Base-by-base conservation (phyloP, 1,140 invertebrate genomes). In the Drosophila triauraria region DNA sequence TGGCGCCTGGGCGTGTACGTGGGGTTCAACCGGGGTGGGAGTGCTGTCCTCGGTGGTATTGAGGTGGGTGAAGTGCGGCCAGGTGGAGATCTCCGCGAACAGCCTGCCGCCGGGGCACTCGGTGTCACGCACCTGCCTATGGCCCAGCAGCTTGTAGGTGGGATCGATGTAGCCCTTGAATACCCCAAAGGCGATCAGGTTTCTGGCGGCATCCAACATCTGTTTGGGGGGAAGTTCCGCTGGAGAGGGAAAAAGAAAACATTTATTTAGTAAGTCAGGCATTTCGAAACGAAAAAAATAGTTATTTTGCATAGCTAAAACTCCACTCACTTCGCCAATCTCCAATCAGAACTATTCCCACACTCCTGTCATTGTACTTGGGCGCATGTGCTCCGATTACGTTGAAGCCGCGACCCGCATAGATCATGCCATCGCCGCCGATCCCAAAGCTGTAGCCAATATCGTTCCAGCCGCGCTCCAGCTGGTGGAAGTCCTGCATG, bases 371-470 rank as follows among this genome's bases (percentile, higher is more conserved):
- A 92, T 98, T 97, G 80, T 95, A 97, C 20, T 91, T 92, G 3
- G 94, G 94, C 0, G 96, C 94, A 80, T 97, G 96, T 0, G 96
- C 96, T 4, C 97, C 97, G 0, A 95, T 91, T 4, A 86, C 93
- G 25, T 95, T 94, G 95, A 96, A 98, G 1, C 96, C 96, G 32
- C 96, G 94, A 2, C 96, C 97, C 71, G 95, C 95, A 80, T 97
- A 97, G 8, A 95, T 95, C 12, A 94, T 93, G 2, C 96, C 96
- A 63, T 97, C 96, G 15, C 96, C 96, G 3, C 97, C 97, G 8
- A 97, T 94, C 15, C 95, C 94, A 91, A 98, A 98, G 91, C 95
- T 97, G 94, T 97, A 95, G 93, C 97, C 93, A 80, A 95, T 96
- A 82, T 97, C 96, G 81, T 93, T 94, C 96, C 96, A 97, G 0